These are phyloP conservation scores for Botrylloides violaceus DNA, from an alignment of 23 tunicate species.

Conservation along the genomic window DNA sequence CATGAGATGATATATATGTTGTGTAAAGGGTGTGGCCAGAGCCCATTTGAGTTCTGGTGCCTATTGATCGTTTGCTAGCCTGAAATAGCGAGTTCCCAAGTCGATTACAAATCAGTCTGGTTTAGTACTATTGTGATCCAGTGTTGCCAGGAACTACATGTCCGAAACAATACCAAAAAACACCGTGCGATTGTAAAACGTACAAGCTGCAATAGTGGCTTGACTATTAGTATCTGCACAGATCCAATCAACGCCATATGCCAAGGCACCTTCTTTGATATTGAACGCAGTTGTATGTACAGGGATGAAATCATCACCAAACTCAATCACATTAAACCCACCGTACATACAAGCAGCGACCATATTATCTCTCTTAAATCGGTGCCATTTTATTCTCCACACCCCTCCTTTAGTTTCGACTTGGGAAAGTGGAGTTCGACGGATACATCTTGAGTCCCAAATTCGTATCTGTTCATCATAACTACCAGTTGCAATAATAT, in stretches of 20 bases:
- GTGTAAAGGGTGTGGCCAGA: no score
- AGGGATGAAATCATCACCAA: neutral
- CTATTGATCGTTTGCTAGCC: no score
- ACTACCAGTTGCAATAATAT: slow-evolving; percentile 68
- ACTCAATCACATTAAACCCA: slow-evolving; percentile 46
- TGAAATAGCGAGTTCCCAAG: no score
- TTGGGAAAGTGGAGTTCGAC: slow-evolving; percentile 35
- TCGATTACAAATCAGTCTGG: no score
- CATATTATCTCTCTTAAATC: slow-evolving; percentile 9
- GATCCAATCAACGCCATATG: slow-evolving; percentile 82
- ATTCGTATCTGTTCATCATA: slow-evolving; percentile 70
- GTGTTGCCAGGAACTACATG: no score
- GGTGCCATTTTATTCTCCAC: slow-evolving; percentile 88
- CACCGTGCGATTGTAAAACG: slow-evolving; percentile 74
- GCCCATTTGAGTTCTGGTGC: no score
- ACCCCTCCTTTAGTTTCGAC: slow-evolving; percentile 69
- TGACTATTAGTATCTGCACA: neutral
- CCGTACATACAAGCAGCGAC: slow-evolving; percentile 78
- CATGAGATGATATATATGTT: no score
- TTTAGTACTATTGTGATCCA: no score
- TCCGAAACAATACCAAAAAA: neutral
- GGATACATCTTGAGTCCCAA: slow-evolving; percentile 74
- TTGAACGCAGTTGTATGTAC: slow-evolving; percentile 8
- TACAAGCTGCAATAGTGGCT: slow-evolving; percentile 43
- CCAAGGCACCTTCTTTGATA: slow-evolving; percentile 40